Conservation (phyloP, 1,140 invertebrate species). For the Papilio machaon region DNA sequence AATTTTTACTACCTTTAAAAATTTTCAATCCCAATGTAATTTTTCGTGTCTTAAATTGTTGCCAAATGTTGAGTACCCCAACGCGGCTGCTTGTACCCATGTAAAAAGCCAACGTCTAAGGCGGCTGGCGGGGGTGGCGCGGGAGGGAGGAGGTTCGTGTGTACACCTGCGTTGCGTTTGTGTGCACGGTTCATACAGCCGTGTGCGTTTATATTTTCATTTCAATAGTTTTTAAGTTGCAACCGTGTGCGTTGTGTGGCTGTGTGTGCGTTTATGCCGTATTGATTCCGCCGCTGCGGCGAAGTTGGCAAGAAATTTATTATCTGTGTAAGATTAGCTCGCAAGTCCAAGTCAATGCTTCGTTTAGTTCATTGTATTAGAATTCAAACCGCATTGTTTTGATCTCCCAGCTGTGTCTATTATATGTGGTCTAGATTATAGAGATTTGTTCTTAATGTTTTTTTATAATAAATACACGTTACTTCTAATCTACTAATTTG, state of each 20-base stretch:
- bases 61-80: conserved; percentile 59
- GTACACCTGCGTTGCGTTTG: conserved; percentile 56
- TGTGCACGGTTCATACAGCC: conserved; percentile 56
- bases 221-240: conserved; percentile 78
- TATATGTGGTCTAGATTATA: not conserved
- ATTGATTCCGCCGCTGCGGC: conserved; percentile 71
- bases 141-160: conserved; percentile 51
- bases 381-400: conserved; percentile 1
- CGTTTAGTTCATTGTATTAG: conserved; percentile 28
- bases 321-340: conserved; percentile 66
- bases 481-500: not conserved
- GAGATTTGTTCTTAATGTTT: too few relatives aligned
- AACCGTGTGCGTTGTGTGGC: conserved; percentile 61
- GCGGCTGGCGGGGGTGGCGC: conserved; percentile 50
- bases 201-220: conserved; percentile 77
- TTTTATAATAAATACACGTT: too few relatives aligned
- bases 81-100: conserved; percentile 70
- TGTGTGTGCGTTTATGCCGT: conserved; percentile 77
- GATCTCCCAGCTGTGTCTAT: not conserved
- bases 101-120: conserved; percentile 80
- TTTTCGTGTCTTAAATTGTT: not conserved
- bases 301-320: conserved; percentile 74
- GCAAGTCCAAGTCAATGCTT: conserved; percentile 36
- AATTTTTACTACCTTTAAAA: not conserved
- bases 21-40: not conserved